Base-by-base conservation (phyloP, 2,797 vertebrate genomes). In the Triplophysa bombifrons region DNA sequence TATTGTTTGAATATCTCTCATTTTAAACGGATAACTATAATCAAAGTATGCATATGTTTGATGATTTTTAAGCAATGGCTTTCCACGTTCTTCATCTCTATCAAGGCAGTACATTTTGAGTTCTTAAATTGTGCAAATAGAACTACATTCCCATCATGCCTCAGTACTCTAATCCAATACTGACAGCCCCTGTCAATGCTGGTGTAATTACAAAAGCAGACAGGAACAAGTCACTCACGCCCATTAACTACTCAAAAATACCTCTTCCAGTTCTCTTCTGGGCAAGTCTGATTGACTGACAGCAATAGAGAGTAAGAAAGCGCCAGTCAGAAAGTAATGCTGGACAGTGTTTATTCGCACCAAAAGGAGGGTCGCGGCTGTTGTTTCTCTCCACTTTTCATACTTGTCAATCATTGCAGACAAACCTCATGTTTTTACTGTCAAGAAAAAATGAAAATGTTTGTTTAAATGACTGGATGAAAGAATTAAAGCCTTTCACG, bases 121-220 rank as follows among this genome's bases (percentile, higher is more conserved):
- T 72, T 79, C 34, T 48, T 56, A 55, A 65, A 83, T 66, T 80
- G 17, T 72, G 50, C 38, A 68, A 81, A 81, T 78, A 81, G 64
- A 74, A 74, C 74, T 72, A 80, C 80, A 82, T 82, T 82, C 82
- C 77, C 84, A 82, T 65, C 73, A 82, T 85, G 76, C 82, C 60
- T 74, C 4, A 3, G 63, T 80, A 27, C 51, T 3, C 61, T 84
- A 76, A 83, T 81, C 72, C 48, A 41, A 4, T 64, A 34, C 65
- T 78, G 84, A 84, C 73, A 78, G 74, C 51, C 51, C 20, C 76
- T 72, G 80, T 83, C 84, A 72, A 30, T 63, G 79, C 55, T 20
- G 4, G 67, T 79, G 82, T 83, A 85, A 85, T 85, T 76, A 66
- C 72, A 70, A 63, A 77, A 75, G 71, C 34, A 10, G 46, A 74